These are phyloP conservation scores for Calephelis perditalis DNA, from an alignment of 2,888 invertebrate genomes.

Conservation along the genomic window DNA sequence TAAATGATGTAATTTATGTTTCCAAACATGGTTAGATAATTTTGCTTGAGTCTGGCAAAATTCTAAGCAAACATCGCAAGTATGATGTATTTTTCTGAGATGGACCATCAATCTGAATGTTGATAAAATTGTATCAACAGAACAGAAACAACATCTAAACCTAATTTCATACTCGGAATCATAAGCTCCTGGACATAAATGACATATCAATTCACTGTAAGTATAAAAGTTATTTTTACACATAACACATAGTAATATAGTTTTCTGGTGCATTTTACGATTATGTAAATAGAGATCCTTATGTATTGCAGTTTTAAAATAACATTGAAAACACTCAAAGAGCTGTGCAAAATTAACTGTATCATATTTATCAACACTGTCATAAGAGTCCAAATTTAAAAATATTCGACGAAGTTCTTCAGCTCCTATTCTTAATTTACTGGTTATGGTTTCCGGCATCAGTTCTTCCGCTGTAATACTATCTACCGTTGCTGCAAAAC, in stretches of 20 bases:
- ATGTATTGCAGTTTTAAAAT: constrained; percentile 86
- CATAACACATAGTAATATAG: constrained; percentile 90
- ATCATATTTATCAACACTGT: constrained; percentile 78
- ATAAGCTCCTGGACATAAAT: constrained; percentile 90
- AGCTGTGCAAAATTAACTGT: constrained; percentile 80
- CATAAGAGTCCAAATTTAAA: constrained; percentile 86
- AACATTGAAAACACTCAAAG: constrained; percentile 93
- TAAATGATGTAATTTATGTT: constrained; percentile 91
- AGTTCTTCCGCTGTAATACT: constrained; percentile 87
- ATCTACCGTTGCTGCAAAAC: constrained; percentile 87
- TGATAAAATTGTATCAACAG: constrained; percentile 86
- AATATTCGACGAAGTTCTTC: constrained; percentile 80
- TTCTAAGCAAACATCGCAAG: constrained; percentile 92
- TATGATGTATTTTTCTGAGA: constrained; percentile 88
- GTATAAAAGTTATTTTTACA: constrained; percentile 92
- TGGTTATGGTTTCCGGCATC: constrained; percentile 83
- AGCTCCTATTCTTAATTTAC: constrained; percentile 80
- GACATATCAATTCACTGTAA: constrained; percentile 91
- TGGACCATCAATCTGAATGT: constrained; percentile 94
- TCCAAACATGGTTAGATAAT: constrained; percentile 92
- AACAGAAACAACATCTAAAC: constrained; percentile 91
- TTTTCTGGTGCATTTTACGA: constrained; percentile 91
- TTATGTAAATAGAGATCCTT: constrained; percentile 93
- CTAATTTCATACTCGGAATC: constrained; percentile 81
- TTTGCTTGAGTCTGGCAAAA: constrained; percentile 87